A percentile compares a stretch with the other conserved stretches of the same genome.
These are phyloP conservation scores for Clamator glandarius DNA, from an alignment of 2,797 vertebrate species.

Conservation along the genomic window DNA sequence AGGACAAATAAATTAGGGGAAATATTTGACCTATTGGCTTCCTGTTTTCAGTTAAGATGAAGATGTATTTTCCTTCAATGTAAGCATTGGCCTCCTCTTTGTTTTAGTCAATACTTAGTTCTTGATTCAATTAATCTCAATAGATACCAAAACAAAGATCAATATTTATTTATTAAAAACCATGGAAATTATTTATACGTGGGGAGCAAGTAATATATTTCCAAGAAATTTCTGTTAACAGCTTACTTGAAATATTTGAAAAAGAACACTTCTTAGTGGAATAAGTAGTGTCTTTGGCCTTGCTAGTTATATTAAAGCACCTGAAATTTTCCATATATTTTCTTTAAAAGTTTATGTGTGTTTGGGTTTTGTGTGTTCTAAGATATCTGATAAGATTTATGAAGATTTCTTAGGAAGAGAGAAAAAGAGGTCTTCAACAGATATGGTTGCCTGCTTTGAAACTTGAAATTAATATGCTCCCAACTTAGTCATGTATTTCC, in stretches of 20 bases:
- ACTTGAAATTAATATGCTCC: background rate
- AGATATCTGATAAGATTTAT: background rate
- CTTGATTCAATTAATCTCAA: conserved; percentile 27
- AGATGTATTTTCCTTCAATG: background rate
- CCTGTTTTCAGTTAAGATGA: background rate
- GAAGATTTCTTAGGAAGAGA: background rate
- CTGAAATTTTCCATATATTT: background rate
- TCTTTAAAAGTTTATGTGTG: background rate
- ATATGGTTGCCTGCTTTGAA: background rate
- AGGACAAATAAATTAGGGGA: background rate
- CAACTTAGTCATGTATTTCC: background rate
- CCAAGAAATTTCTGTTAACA: background rate
- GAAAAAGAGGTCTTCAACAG: background rate
- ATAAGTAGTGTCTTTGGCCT: background rate
- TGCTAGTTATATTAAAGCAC: background rate
- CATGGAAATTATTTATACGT: background rate
- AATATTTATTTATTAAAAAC: background rate
- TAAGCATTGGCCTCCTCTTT: background rate
- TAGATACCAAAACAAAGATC: background rate
- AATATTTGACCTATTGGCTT: background rate
- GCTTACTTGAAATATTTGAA: background rate
- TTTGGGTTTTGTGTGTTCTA: background rate
- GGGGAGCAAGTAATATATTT: background rate
- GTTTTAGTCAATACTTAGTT: conserved; percentile 18
- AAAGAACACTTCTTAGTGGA: background rate